Conservation (phyloP, 2,888 invertebrate genomes). For the Vanessa cardui region DNA sequence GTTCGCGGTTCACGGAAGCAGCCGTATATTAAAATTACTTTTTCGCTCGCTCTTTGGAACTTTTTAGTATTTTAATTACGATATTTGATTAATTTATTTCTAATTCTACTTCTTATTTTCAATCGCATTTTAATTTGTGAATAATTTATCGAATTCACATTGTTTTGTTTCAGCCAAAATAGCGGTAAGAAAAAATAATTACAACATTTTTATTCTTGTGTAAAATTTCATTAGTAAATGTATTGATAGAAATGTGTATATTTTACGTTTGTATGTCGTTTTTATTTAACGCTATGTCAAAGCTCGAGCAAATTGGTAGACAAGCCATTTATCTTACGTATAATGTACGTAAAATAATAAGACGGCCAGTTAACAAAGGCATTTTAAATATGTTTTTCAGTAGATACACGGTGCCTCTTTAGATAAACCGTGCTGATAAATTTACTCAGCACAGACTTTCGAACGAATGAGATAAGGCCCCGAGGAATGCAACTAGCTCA, state of each 20-base stretch:
- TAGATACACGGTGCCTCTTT: conserved; percentile 46
- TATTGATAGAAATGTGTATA: too few relatives aligned
- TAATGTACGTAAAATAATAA: conserved; percentile 20
- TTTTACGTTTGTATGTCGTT: too few relatives aligned
- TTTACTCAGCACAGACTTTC: conserved; percentile 44
- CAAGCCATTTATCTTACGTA: neutral
- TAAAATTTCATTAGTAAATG: too few relatives aligned
- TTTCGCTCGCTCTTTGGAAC: conserved; percentile 11
- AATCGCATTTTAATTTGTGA: neutral
- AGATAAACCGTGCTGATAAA: conserved; percentile 63
- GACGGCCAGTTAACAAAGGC: conserved; percentile 30
- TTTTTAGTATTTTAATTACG: conserved; percentile 29
- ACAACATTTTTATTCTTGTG: neutral
- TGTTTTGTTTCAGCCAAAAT: neutral
- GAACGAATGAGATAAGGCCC: conserved; percentile 53
- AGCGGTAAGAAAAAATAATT: neutral
- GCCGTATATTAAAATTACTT: conserved; percentile 26
- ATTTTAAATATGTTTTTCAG: conserved; percentile 45
- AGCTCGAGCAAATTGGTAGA: neutral
- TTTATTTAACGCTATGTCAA: too few relatives aligned
- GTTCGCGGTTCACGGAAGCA: conserved; percentile 23
- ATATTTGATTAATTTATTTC: conserved; percentile 10
- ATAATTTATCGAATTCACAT: neutral
- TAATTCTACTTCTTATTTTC: neutral
- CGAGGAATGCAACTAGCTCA: conserved; percentile 55